Evolutionary conservation across 2,888 invertebrate genomes (phyloP).

Genomic region (Acronicta alni): DNA sequence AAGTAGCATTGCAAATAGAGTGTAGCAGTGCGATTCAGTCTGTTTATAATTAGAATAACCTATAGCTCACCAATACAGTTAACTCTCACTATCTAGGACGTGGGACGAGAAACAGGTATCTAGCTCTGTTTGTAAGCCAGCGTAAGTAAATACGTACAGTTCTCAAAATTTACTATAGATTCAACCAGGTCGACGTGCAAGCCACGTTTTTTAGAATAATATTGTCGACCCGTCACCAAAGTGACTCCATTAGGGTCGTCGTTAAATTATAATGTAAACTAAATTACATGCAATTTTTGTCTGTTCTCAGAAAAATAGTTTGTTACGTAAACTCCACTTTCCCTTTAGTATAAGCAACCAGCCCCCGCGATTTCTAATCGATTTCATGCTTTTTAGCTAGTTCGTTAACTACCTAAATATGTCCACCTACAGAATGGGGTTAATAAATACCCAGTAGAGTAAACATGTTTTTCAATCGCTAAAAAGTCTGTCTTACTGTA

Average conservation of each 20-base stretch:
- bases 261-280: slow-evolving; percentile 47
- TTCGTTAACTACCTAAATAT: slow-evolving; percentile 30
- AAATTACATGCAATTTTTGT: slow-evolving; percentile 50
- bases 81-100: slow-evolving; percentile 26
- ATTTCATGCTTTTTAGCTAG: slow-evolving; percentile 60
- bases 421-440: not conserved
- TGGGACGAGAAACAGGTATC: slow-evolving; percentile 15
- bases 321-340: slow-evolving; percentile 59
- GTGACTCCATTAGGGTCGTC: slow-evolving; percentile 21
- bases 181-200: not conserved
- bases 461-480: no score
- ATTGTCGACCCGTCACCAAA: slow-evolving; percentile 11
- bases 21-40: slow-evolving; percentile 5
- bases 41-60: slow-evolving; percentile 27
- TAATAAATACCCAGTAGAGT: no score
- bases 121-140: slow-evolving; percentile 12
- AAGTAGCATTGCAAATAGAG: not conserved
- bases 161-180: not conserved
- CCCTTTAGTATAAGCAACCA: slow-evolving; percentile 49
- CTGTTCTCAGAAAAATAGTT: slow-evolving; percentile 40
- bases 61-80: slow-evolving; percentile 15
- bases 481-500: no score
- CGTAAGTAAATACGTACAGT: not conserved
- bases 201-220: not conserved
- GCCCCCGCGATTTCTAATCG: slow-evolving; percentile 59